Evolutionary conservation across 2,888 invertebrate genomes (phyloP).

Genomic region (Germaria angustata): DNA sequence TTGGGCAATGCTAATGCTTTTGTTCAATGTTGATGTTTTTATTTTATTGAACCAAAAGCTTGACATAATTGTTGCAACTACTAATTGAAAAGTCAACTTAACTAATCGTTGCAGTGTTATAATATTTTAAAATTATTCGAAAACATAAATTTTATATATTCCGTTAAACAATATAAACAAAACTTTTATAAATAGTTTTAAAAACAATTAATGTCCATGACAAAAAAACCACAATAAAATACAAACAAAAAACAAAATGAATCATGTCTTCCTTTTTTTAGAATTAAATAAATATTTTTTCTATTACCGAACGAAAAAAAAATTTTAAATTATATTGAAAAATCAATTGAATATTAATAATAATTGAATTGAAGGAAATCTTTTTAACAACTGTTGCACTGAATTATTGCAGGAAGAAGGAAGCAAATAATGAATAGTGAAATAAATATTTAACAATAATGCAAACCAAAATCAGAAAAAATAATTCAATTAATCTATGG

Average conservation of each 20-base stretch:
- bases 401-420: neutral
- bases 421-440: neutral
- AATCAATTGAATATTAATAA: constrained; percentile 9
- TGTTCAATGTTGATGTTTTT: too few relatives aligned
- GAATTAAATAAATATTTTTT: constrained; percentile 7
- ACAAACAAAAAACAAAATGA: neutral
- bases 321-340: neutral
- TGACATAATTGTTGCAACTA: too few relatives aligned
- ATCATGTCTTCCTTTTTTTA: neutral
- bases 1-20: too few relatives aligned
- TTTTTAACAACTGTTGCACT: constrained; percentile 25
- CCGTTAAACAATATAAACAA: too few relatives aligned
- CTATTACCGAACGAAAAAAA: neutral
- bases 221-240: neutral
- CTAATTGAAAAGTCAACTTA: too few relatives aligned
- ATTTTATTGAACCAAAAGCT: too few relatives aligned
- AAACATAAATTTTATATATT: too few relatives aligned
- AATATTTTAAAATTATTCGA: too few relatives aligned
- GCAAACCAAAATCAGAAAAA: constrained; percentile 21
- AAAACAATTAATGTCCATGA: neutral
- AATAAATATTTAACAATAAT: constrained; percentile 25
- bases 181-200: neutral
- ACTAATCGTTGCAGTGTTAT: too few relatives aligned
- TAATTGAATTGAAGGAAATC: constrained; percentile 7
- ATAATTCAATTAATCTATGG: neutral